Conservation (phyloP, 2,113 vertebrate genomes). For the Sitta europaea region DNA sequence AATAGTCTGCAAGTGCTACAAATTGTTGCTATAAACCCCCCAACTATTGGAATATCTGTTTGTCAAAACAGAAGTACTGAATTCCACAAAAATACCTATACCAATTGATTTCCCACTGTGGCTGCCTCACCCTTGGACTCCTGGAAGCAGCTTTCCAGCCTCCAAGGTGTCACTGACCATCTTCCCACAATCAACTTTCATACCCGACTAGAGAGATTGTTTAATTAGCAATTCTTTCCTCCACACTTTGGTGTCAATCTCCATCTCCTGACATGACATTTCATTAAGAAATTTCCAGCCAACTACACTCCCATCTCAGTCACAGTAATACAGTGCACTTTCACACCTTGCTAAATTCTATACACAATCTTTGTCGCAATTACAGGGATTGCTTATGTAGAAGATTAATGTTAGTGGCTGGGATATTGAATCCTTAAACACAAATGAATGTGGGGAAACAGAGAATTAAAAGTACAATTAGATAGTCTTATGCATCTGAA, state of each 20-base stretch:
- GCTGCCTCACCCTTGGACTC: background rate
- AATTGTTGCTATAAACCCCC: background rate
- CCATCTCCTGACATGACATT: background rate
- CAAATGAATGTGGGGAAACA: background rate
- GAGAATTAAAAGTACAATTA: conserved; percentile 18
- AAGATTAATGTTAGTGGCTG: background rate
- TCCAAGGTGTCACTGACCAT: background rate
- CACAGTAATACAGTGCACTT: background rate
- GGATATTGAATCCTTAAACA: background rate
- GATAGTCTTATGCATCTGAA: background rate
- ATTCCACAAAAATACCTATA: background rate
- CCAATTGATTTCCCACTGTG: background rate
- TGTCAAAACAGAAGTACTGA: background rate
- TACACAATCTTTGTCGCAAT: background rate
- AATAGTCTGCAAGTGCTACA: background rate
- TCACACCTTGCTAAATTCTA: background rate
- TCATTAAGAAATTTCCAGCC: conserved; percentile 12
- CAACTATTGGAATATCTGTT: background rate
- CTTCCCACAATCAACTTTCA: background rate
- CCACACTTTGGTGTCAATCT: background rate
- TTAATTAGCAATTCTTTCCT: background rate
- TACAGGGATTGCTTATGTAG: conserved; percentile 2
- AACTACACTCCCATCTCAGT: background rate
- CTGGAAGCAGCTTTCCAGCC: background rate
- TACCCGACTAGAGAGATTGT: background rate